phyloP scores from a whole-genome alignment of 2,113 vertebrate genomes.

The Xiphophorus couchianus region DNA sequence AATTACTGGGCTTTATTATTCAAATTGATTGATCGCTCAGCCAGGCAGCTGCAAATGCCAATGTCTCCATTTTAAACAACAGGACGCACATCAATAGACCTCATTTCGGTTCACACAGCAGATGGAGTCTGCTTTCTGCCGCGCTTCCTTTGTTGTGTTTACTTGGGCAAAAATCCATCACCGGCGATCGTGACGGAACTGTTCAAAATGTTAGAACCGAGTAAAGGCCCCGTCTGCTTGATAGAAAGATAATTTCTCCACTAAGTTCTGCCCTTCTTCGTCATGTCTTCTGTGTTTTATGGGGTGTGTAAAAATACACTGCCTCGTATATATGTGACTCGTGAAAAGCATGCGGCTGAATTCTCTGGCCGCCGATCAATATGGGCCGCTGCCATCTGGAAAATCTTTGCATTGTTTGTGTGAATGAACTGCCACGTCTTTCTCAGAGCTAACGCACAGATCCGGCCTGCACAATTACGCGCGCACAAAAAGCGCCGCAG shows the following conservation, averaged over 20 bases:
- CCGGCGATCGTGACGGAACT: neutral
- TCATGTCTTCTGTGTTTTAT: neutral
- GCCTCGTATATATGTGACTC: neutral
- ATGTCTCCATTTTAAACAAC: constrained; percentile 49
- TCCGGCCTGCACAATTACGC: constrained; percentile 55
- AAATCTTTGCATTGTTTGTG: constrained; percentile 58
- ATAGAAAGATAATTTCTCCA: neutral
- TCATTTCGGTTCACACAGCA: constrained; percentile 42
- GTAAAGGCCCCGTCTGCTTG: neutral
- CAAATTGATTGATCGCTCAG: constrained; percentile 72
- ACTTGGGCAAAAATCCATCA: constrained; percentile 20
- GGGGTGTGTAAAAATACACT: neutral
- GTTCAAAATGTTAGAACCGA: neutral
- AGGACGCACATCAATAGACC: constrained; percentile 37
- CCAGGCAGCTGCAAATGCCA: constrained; percentile 67
- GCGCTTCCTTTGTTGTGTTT: constrained; percentile 27
- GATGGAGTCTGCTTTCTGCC: constrained; percentile 31
- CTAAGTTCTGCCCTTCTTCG: constrained; percentile 9
- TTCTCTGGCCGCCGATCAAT: constrained; percentile 61
- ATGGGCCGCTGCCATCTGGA: constrained; percentile 62
- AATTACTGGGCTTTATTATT: constrained; percentile 72
- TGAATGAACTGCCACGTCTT: constrained; percentile 59
- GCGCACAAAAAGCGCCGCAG: constrained; percentile 27
- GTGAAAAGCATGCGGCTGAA: constrained; percentile 45
- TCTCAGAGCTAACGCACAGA: constrained; percentile 47